These are phyloP conservation scores for Aphrocallistes beatrix DNA, from an alignment of 37 sponge, comb jelly and placozoan species.

Conservation along the genomic window DNA sequence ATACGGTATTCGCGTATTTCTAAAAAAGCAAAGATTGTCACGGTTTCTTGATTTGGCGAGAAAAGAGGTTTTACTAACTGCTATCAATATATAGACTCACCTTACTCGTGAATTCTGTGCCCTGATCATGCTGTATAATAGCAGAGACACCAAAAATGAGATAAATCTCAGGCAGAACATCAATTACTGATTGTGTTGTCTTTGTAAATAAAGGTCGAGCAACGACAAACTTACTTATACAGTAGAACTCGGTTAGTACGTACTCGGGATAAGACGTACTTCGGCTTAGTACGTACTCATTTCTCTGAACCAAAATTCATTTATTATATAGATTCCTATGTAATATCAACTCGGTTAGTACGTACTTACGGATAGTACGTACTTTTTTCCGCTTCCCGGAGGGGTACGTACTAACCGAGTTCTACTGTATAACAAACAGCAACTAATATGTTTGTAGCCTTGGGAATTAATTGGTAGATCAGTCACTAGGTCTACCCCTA, in stretches of 20 bases:
- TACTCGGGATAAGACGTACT: too few relatives aligned
- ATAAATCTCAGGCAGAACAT: neutral
- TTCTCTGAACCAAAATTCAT: too few relatives aligned
- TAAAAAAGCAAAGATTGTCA: neutral
- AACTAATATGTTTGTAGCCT: neutral
- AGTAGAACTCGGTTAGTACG: too few relatives aligned
- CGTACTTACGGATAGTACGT: too few relatives aligned
- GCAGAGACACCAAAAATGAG: slow-evolving; percentile 15
- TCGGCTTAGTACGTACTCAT: too few relatives aligned
- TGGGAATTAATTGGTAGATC: too few relatives aligned
- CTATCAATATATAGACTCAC: neutral
- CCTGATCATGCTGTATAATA: slow-evolving; percentile 8
- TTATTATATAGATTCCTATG: too few relatives aligned
- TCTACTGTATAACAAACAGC: slow-evolving; percentile 17
- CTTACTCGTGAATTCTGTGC: slow-evolving; percentile 8
- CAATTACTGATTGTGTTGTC: neutral
- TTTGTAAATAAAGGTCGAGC: slow-evolving; percentile 10
- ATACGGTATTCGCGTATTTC: too few relatives aligned
- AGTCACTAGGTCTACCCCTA: neutral
- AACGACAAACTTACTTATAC: neutral
- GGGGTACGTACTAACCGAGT: too few relatives aligned
- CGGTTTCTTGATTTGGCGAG: neutral
- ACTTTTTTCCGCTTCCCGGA: too few relatives aligned
- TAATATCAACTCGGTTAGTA: too few relatives aligned
- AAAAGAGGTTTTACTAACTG: neutral